Evolutionary conservation across 35 echinoderm and acorn worm species (phyloP).

Genomic region (Stichopus chloronotus): DNA sequence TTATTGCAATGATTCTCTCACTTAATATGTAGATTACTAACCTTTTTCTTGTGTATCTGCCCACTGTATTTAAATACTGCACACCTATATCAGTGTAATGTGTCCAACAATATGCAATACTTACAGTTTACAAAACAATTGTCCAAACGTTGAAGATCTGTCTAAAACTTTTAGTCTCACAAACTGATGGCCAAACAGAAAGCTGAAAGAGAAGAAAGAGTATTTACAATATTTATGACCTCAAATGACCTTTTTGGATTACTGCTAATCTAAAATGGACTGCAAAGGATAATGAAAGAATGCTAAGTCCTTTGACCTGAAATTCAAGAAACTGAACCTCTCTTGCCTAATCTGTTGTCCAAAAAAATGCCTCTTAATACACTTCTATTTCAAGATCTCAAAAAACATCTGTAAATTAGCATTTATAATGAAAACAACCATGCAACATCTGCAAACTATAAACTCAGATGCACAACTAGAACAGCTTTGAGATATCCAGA

Average conservation of each 20-base stretch:
- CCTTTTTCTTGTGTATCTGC: neutral
- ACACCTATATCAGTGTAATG: neutral
- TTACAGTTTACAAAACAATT: neutral
- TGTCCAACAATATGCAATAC: neutral
- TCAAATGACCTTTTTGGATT: neutral
- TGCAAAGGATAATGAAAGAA: neutral
- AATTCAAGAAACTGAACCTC: neutral
- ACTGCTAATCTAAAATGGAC: neutral
- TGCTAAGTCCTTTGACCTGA: neutral
- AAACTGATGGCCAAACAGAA: slow-evolving; percentile 6
- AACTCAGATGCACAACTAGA: no score
- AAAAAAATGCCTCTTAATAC: neutral
- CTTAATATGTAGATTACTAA: neutral
- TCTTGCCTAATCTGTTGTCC: neutral
- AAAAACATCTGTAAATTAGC: no score
- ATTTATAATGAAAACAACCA: no score
- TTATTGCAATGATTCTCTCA: neutral
- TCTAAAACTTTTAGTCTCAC: neutral
- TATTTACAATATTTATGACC: neutral
- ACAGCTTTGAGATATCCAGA: no score
- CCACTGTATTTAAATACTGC: neutral
- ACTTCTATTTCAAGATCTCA: no score
- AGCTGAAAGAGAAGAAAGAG: neutral
- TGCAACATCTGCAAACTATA: no score
- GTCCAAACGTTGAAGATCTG: neutral